A percentile compares a stretch with the other conserved stretches of the same genome.
These are phyloP conservation scores for Ichneumon xanthorius DNA, from an alignment of 2,888 invertebrate species.

Conservation along the genomic window DNA sequence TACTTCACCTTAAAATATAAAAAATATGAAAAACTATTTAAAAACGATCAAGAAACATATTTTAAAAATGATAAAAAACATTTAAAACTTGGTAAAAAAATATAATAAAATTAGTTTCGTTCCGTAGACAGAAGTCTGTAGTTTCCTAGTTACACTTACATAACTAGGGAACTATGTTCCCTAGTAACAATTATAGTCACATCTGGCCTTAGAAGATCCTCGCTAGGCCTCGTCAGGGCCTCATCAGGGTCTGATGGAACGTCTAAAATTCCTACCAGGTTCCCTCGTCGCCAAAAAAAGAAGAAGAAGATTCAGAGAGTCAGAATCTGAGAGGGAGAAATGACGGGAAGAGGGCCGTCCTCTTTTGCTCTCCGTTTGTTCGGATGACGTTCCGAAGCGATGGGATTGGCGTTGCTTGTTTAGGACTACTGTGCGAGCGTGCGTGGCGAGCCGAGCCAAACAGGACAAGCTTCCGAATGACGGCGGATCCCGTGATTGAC, in stretches of 20 bases:
- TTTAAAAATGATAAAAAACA: no score
- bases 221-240: no score
- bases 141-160: no score
- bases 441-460: conserved; percentile 34
- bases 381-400: conserved; percentile 42
- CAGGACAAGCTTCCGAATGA: conserved; percentile 60
- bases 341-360: conserved; percentile 32
- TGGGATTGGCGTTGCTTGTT: conserved; percentile 72
- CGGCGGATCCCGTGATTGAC: conserved; percentile 63
- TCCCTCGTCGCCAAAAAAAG: background rate
- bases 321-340: background rate
- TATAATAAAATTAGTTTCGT: background rate
- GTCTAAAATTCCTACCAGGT: background rate
- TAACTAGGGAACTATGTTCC: no score
- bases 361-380: conserved; percentile 38
- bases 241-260: background rate
- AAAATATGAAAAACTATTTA: no score
- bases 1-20: no score
- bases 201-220: no score
- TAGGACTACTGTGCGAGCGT: conserved; percentile 66
- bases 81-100: no score
- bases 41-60: no score
- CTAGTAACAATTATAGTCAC: no score
- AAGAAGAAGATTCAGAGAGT: background rate
- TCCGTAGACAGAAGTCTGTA: background rate